phyloP scores from a whole-genome alignment of 1,140 invertebrate genomes.

The Brachionus paranguensis region DNA sequence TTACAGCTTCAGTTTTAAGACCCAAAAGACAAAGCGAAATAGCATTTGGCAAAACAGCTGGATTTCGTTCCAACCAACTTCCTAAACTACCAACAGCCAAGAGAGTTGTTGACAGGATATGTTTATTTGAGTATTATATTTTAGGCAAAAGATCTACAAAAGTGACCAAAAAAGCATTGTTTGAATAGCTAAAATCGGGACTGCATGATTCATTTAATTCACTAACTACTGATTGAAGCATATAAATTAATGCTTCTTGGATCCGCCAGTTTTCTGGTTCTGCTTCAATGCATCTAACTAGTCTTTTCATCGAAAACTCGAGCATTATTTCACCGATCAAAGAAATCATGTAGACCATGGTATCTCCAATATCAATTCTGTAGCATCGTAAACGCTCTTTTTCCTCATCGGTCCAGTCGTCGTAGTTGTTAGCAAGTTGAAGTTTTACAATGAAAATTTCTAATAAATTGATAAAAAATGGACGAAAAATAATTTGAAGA shows the following conservation, averaged over 20 bases:
- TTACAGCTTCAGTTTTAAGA: constrained; percentile 34
- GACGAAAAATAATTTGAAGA: neutral
- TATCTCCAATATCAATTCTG: constrained; percentile 36
- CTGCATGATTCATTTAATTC: constrained; percentile 40
- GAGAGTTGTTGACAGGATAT: constrained; percentile 33
- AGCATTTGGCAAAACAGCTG: constrained; percentile 8
- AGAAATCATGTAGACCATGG: constrained; percentile 38
- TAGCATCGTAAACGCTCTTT: constrained; percentile 38
- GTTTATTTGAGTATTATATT: constrained; percentile 30
- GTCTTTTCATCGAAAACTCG: constrained; percentile 29
- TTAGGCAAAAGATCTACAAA: constrained; percentile 26
- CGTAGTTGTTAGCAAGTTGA: constrained; percentile 14
- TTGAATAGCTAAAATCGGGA: constrained; percentile 20
- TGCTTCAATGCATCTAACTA: neutral
- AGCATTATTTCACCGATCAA: constrained; percentile 38
- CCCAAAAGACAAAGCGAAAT: constrained; percentile 30
- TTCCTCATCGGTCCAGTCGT: constrained; percentile 38
- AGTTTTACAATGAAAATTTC: constrained; percentile 35
- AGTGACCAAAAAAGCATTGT: constrained; percentile 13
- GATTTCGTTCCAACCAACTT: constrained; percentile 29
- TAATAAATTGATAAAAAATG: constrained; percentile 30
- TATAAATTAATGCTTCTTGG: constrained; percentile 22
- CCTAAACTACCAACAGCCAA: constrained; percentile 35
- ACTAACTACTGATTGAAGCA: constrained; percentile 35
- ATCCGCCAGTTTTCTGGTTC: constrained; percentile 24